Percentiles rank a stretch among this genome's conserved stretches.
phyloP scores from a whole-genome alignment of 2,113 vertebrate genomes.

The Semnopithecus entellus region DNA sequence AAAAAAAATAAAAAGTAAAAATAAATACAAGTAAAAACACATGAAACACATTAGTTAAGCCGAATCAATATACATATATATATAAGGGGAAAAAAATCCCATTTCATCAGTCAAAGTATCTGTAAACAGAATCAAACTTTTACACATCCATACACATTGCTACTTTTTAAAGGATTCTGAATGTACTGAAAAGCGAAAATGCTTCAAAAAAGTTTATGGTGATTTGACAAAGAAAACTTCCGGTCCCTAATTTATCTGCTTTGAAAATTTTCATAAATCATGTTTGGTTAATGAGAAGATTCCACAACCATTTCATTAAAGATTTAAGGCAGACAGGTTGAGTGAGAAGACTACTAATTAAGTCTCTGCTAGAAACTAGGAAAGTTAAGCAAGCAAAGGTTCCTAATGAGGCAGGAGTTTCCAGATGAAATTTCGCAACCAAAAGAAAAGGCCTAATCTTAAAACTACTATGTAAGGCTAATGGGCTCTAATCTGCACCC shows the following conservation, averaged over 20 bases:
- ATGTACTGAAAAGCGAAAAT: background rate
- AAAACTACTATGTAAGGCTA: background rate
- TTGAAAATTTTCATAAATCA: background rate
- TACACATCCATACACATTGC: background rate
- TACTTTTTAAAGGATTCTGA: background rate
- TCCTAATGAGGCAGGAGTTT: background rate
- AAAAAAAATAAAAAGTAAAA: background rate
- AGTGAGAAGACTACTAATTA: background rate
- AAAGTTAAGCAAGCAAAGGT: background rate
- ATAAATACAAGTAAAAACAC: background rate
- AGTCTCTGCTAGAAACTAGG: background rate
- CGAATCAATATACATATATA: background rate
- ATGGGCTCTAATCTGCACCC: background rate
- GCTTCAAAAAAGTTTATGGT: background rate
- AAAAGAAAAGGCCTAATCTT: background rate
- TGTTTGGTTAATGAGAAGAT: slow-evolving; percentile 1
- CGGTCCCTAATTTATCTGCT: background rate
- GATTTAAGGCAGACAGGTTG: background rate
- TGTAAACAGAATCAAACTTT: background rate
- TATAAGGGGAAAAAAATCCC: background rate
- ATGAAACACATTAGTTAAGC: background rate
- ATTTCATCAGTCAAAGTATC: background rate
- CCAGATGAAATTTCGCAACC: slow-evolving; percentile 5
- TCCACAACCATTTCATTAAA: slow-evolving; percentile 8
- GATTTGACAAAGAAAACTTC: background rate